These are phyloP conservation scores for Phalacrocorax carbo DNA, from an alignment of 2,113 vertebrate species.

Conservation along the genomic window DNA sequence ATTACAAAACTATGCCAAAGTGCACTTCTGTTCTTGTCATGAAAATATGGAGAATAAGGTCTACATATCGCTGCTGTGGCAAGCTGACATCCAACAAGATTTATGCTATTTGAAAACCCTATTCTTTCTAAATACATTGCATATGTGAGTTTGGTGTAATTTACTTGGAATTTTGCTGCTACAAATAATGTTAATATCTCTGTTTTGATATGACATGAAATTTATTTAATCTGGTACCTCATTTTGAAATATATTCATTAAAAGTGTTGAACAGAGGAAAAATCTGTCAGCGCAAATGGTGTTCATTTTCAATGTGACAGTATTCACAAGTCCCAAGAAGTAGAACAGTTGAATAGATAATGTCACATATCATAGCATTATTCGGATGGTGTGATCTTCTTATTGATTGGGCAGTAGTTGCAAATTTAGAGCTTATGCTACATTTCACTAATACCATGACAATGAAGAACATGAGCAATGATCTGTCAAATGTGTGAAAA, in stretches of 20 bases:
- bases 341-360: slow-evolving; percentile 46
- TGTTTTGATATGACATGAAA: slow-evolving; percentile 57
- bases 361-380: slow-evolving; percentile 37
- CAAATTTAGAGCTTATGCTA: slow-evolving; percentile 66
- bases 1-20: slow-evolving; percentile 38
- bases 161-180: slow-evolving; percentile 48
- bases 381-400: slow-evolving; percentile 31
- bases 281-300: slow-evolving; percentile 52
- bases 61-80: slow-evolving; percentile 19
- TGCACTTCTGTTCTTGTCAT: slow-evolving; percentile 49
- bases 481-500: slow-evolving; percentile 67
- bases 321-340: slow-evolving; percentile 55
- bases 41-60: slow-evolving; percentile 54
- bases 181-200: slow-evolving; percentile 65
- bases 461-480: slow-evolving; percentile 69
- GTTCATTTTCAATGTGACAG: slow-evolving; percentile 61
- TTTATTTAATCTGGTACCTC: slow-evolving; percentile 67
- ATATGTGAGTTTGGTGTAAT: slow-evolving; percentile 53
- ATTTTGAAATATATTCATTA: slow-evolving; percentile 68
- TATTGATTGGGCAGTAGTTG: slow-evolving; percentile 43
- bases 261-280: slow-evolving; percentile 34
- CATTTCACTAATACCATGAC: slow-evolving; percentile 73
- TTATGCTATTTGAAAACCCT: slow-evolving; percentile 51
- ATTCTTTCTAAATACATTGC: slow-evolving; percentile 50
- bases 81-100: slow-evolving; percentile 55